Conservation (phyloP, 2,113 vertebrate genomes). For the Rhadina sibilatrix region DNA sequence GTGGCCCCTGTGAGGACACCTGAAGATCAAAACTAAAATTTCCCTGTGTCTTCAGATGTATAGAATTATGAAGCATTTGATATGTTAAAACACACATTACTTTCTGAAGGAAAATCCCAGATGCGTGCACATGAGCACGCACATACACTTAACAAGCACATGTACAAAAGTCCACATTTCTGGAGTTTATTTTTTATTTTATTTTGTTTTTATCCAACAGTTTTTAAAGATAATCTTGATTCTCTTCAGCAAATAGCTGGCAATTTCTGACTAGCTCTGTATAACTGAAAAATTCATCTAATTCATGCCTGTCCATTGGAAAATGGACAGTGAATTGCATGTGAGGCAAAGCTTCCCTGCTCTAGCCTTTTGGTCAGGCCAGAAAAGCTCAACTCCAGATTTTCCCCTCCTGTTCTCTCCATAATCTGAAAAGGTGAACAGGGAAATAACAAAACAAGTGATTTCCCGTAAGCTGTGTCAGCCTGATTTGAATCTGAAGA, state of each 20-base stretch:
- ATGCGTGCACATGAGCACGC: too few relatives aligned
- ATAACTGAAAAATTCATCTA: not conserved
- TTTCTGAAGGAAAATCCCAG: not conserved
- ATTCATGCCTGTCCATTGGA: not conserved
- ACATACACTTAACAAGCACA: not conserved
- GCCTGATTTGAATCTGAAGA: not conserved
- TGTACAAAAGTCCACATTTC: not conserved
- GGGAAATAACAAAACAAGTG: not conserved
- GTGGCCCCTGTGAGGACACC: not conserved
- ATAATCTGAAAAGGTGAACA: not conserved
- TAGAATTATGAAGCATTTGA: not conserved
- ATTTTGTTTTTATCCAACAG: rapidly evolving
- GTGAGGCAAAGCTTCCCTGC: not conserved
- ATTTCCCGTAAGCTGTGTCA: not conserved
- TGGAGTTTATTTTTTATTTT: not conserved
- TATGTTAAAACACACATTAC: not conserved
- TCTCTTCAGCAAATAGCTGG: not conserved
- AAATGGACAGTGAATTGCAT: not conserved
- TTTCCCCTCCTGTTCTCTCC: not conserved
- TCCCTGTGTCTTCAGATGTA: not conserved
- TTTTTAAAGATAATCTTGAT: not conserved
- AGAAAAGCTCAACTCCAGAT: not conserved
- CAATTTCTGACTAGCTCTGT: not conserved
- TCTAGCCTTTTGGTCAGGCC: not conserved
- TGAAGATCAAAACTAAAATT: not conserved